A percentile compares a stretch with the other conserved stretches of the same genome.
These are phyloP conservation scores for Channa argus DNA, from an alignment of 2,113 vertebrate species.

Conservation along the genomic window DNA sequence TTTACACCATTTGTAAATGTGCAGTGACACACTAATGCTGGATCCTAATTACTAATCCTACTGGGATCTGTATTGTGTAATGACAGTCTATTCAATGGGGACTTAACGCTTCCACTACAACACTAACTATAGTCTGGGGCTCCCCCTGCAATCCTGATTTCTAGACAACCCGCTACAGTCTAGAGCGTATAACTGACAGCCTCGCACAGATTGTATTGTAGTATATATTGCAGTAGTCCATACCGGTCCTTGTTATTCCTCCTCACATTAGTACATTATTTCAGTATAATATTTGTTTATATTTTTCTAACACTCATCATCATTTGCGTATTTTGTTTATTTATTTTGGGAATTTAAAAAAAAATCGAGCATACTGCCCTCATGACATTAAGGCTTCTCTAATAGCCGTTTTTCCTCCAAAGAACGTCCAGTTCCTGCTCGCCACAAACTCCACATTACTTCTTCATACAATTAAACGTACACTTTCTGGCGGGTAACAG, in stretches of 20 bases:
- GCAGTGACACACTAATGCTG: neutral
- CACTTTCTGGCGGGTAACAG: neutral
- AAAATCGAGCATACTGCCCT: neutral
- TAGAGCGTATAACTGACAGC: too few species aligned
- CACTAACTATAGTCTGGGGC: too few species aligned
- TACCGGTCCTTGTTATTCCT: too few species aligned
- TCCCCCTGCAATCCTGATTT: too few species aligned
- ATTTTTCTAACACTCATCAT: neutral
- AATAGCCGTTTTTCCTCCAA: neutral
- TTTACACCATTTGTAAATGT: conserved; percentile 19
- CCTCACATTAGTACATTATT: too few species aligned
- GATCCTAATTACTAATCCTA: neutral
- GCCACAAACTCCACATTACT: conserved; percentile 15
- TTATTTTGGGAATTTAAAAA: too few species aligned
- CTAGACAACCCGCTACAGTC: too few species aligned
- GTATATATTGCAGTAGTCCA: too few species aligned
- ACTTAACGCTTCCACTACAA: neutral
- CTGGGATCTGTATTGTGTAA: neutral
- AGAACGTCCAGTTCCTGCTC: conserved; percentile 20
- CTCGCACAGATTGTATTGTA: too few species aligned
- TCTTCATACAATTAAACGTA: neutral
- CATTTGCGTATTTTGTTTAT: neutral
- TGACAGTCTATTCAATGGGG: neutral
- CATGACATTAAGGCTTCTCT: too few species aligned
- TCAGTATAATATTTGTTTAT: too few species aligned